Evolutionary conservation across 2,797 vertebrate genomes (phyloP).

Genomic region (Ambastaia sidthimunki): DNA sequence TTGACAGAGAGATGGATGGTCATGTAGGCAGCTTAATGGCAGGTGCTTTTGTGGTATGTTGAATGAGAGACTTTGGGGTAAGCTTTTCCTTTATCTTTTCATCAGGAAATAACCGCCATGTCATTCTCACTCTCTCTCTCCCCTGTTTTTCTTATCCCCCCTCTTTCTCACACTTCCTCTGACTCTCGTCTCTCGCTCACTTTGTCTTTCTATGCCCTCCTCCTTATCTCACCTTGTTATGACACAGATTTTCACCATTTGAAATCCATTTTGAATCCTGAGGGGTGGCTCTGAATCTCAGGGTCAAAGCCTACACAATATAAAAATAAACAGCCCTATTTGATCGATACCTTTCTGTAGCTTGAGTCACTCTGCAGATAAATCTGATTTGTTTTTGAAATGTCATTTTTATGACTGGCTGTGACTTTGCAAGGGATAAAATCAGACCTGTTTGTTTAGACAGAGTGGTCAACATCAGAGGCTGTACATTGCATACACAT

Average conservation of each 20-base stretch:
- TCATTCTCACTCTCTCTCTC: background rate
- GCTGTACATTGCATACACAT: too few relatives aligned
- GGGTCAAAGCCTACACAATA: too few relatives aligned
- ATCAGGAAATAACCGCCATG: background rate
- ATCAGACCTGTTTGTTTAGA: too few relatives aligned
- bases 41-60: constrained; percentile 16
- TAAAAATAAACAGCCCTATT: too few relatives aligned
- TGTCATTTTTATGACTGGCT: too few relatives aligned
- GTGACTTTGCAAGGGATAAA: too few relatives aligned
- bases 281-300: background rate
- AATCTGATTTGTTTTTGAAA: too few relatives aligned
- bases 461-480: too few relatives aligned
- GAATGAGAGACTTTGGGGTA: constrained; percentile 2
- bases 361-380: too few relatives aligned
- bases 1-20: constrained; percentile 13
- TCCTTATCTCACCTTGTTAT: constrained; percentile 9
- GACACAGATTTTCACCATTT: constrained; percentile 15
- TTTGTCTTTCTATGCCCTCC: background rate
- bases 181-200: too few relatives aligned
- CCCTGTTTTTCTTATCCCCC: background rate
- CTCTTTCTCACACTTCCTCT: too few relatives aligned
- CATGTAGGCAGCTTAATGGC: constrained; percentile 4
- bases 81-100: background rate
- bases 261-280: background rate
- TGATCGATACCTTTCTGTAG: too few relatives aligned